Evolutionary conservation across 2,113 vertebrate species (phyloP), one percentile per base, ranked within the genome.

Genomic region (Phalacrocorax carbo): DNA sequence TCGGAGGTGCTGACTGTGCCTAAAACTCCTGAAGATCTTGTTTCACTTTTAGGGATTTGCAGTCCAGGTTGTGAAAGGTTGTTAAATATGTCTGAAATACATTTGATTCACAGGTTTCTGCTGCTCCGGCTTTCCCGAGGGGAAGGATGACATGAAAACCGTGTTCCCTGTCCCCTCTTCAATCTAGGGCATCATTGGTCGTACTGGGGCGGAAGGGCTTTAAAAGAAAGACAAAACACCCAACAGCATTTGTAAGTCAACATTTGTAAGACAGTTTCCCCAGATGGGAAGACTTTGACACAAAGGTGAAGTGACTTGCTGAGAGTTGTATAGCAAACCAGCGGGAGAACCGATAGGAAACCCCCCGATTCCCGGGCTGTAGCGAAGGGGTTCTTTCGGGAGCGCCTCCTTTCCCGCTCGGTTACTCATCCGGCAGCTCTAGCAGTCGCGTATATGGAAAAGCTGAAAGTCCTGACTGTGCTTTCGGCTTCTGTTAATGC

Each of bases 1-100:
- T 5, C 0, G 0, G 19, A 60, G 62, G 22, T 0, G 0, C 32
- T 9, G 83, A 12, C 54, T 34, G 58, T 70, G 64, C 65, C 48
- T 82, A 13, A 10, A 57, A 19, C 40, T 57, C 20, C 38, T 29
- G 38, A 40, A 60, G 57, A 30, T 42, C 81, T 68, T 7, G 0
- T 89, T 82, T 60, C 20, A 4, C 25, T 13, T 23, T 4, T 13
- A 40, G 57, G 42, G 77, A 75, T 61, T 68, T 86, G 40, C 69
- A 54, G 73, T 40, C 78, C 12, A 17, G 65, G 46, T 23, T 23
- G 55, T 62, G 46, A 90, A 79, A 77, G 30, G 84, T 15, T 48
- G 40, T 86, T 86, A 75, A 78, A 61, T 36, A 7, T 4, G 16
- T 60, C 90, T 76, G 77, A 60, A 48, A 55, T 29, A 3, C 0